A percentile compares a stretch with the other conserved stretches of the same genome.
Evolutionary conservation across 2,888 invertebrate genomes (phyloP).

Genomic region (Heteropelma amictum): DNA sequence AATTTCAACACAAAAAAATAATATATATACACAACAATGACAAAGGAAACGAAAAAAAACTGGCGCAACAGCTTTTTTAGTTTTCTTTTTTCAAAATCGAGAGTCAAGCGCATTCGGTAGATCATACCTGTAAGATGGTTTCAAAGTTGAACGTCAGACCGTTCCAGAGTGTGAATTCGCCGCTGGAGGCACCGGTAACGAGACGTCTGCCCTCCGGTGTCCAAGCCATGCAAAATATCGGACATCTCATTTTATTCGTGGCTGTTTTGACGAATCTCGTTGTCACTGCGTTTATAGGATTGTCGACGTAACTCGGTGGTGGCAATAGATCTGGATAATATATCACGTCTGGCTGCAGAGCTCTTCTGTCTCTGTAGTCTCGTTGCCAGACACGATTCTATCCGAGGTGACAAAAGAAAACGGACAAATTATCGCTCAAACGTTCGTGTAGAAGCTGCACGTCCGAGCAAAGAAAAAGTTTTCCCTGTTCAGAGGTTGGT

Average conservation of each 20-base stretch:
- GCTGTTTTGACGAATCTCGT: conserved; percentile 99
- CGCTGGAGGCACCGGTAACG: conserved; percentile 99
- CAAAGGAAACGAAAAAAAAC: conserved; percentile 17
- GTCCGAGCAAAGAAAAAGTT: no score
- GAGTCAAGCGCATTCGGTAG: background rate
- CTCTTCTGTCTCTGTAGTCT: conserved; percentile 92
- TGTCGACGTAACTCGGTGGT: conserved; percentile 95
- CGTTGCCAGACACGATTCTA: conserved; percentile 97
- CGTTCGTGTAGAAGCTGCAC: no score
- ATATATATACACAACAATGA: no score
- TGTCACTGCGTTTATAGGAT: conserved; percentile 97
- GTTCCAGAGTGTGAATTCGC: conserved; percentile 99
- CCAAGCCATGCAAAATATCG: conserved; percentile 99
- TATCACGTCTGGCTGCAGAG: conserved; percentile 96
- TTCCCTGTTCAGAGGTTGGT: no score
- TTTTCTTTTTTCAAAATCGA: background rate
- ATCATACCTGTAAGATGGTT: conserved; percentile 96
- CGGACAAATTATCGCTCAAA: background rate
- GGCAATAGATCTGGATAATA: conserved; percentile 96
- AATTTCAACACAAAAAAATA: conserved; percentile 1
- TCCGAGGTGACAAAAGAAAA: conserved; percentile 4
- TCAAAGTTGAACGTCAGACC: conserved; percentile 99
- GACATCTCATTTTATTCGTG: conserved; percentile 99
- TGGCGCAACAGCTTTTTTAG: no score
- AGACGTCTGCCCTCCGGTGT: conserved; percentile 98